These are phyloP conservation scores for Corydoras maculifer DNA, from an alignment of 2,113 vertebrate species.

Conservation along the genomic window DNA sequence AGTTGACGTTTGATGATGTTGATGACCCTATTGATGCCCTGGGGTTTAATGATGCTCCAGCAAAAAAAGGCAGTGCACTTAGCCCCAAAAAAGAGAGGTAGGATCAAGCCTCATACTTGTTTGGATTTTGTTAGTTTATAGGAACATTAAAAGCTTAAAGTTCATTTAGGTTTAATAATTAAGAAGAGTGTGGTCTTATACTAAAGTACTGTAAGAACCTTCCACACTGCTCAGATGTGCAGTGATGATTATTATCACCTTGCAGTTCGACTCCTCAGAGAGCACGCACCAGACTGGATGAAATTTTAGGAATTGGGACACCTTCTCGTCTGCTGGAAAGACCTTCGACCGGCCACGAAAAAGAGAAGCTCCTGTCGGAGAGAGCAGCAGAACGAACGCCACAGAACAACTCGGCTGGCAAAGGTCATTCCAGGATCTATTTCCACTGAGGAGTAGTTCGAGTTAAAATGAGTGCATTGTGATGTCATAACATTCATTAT, in stretches of 20 bases:
- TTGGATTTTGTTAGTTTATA: too few relatives aligned
- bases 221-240: too few relatives aligned
- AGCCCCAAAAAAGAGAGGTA: slow-evolving; percentile 55
- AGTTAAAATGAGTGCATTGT: background rate
- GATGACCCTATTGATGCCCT: slow-evolving; percentile 72
- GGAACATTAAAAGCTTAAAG: too few relatives aligned
- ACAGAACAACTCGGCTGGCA: slow-evolving; percentile 47
- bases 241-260: background rate
- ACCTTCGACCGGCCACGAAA: slow-evolving; percentile 56
- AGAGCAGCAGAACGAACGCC: slow-evolving; percentile 44
- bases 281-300: slow-evolving; percentile 71
- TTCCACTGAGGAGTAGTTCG: background rate
- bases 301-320: slow-evolving; percentile 71
- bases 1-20: slow-evolving; percentile 70
- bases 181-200: too few relatives aligned
- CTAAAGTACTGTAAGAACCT: too few relatives aligned
- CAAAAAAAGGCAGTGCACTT: slow-evolving; percentile 45
- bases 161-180: too few relatives aligned
- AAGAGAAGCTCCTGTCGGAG: slow-evolving; percentile 55
- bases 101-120: background rate
- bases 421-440: slow-evolving; percentile 45
- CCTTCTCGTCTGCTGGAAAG: slow-evolving; percentile 59
- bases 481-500: too few relatives aligned
- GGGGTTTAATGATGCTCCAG: slow-evolving; percentile 63
- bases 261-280: slow-evolving; percentile 62